Evolutionary conservation across 2,113 vertebrate genomes (phyloP), one percentile per base, ranked within the genome.

Genomic region (Dissostichus mawsoni): DNA sequence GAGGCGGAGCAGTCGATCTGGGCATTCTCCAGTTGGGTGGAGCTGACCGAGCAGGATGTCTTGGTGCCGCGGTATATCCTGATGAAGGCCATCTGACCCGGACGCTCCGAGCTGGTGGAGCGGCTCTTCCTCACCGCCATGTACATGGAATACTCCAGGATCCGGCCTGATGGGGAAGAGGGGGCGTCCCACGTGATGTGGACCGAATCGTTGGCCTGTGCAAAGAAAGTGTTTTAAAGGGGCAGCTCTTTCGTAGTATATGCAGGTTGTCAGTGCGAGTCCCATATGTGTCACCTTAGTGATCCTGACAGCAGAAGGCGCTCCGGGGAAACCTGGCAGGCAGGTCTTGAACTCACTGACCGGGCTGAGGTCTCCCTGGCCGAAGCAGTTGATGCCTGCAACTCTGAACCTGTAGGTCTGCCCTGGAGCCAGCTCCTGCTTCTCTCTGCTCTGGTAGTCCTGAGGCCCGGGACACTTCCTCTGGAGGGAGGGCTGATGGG

Each of bases 151-250:
- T 99, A 99, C 88, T 99, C 98, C 82, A 97, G 89, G 90, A 99
- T 99, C 87, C 97, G 97, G 63, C 98, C 98, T 2, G 97, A 98
- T 3, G 96, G 95, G 41, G 97, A 98, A 47, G 96, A 85, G n/a
- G 98, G 98, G 56, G 98, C 95, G 82, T 99, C 98, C 98, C 98
- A 99, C 14, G 97, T 98, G 91, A 99, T 97, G 78, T 99, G 96
- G 73, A 98, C 97, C 0, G 96, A 96, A 72, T 99, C 98, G 11
- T 92, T 94, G 16, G 94, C 97, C 98, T 99, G 56, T 6, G 20
- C 16, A 72, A 29, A 48, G 41, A 29, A 5, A 3, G 0, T 45
- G 2, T 3, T 7, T 33, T 4, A 51, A 51, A 1, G 4, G 4
- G 0, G 1, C 25, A 65, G 12, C 7, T 44, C 8, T 3, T 23